Percentiles rank a stretch among this genome's conserved stretches.
phyloP scores from a whole-genome alignment of 2,888 invertebrate genomes.

The Criorhina ranunculi region DNA sequence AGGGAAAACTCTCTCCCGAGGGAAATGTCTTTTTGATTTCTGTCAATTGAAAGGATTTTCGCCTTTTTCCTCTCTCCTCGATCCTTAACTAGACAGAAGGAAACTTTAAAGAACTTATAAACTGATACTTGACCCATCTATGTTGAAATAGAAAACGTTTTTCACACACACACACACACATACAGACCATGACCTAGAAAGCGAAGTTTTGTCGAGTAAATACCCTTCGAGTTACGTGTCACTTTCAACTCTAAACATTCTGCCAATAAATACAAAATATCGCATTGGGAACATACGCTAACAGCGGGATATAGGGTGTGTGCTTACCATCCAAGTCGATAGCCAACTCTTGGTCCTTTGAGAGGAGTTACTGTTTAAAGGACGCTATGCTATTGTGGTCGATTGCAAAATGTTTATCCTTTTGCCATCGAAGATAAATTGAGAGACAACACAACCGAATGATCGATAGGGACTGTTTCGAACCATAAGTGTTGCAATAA shows the following conservation, averaged over 20 bases:
- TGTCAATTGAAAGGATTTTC: slow-evolving; percentile 51
- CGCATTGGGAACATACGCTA: slow-evolving; percentile 38
- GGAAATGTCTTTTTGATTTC: slow-evolving; percentile 47
- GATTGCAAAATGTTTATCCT: slow-evolving; percentile 51
- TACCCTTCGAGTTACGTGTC: background rate
- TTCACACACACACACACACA: background rate
- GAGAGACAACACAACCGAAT: slow-evolving; percentile 60
- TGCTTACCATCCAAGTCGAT: slow-evolving; percentile 24
- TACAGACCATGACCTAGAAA: slow-evolving; percentile 41
- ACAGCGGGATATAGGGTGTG: slow-evolving; percentile 22
- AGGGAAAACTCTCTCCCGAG: slow-evolving; percentile 36
- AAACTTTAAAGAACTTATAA: slow-evolving; percentile 18
- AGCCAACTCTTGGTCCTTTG: slow-evolving; percentile 49
- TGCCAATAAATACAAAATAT: slow-evolving; percentile 54
- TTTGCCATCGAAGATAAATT: slow-evolving; percentile 46
- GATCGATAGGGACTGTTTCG: slow-evolving; percentile 57
- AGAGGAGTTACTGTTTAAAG: slow-evolving; percentile 28
- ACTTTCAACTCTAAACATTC: slow-evolving; percentile 15
- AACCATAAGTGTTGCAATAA: slow-evolving; percentile 36
- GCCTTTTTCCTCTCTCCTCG: background rate
- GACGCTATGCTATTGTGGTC: slow-evolving; percentile 27
- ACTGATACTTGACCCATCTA: background rate
- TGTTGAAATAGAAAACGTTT: slow-evolving; percentile 5
- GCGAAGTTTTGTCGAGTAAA: slow-evolving; percentile 29
- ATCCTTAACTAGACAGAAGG: background rate